Conservation (phyloP, 2,113 vertebrate genomes). For the Leptosomus discolor region DNA sequence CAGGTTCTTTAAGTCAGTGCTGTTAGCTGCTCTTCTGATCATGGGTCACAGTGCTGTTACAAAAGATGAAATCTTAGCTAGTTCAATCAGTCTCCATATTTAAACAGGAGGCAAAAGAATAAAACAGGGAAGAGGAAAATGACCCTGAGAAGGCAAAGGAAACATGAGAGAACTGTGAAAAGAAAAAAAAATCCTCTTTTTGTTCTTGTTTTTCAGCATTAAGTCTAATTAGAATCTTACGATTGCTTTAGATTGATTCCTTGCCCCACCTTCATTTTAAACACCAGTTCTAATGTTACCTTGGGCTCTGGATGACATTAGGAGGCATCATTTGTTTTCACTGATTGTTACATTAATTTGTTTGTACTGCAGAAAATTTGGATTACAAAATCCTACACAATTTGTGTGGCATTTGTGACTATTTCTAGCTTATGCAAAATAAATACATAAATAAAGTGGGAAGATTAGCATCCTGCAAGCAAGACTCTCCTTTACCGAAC, state of each 20-base stretch:
- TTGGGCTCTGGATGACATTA: background rate
- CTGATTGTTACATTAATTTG: background rate
- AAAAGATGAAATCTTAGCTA: background rate
- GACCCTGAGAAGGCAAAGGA: background rate
- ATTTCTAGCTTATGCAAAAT: background rate
- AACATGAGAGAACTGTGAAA: background rate
- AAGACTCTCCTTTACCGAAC: background rate
- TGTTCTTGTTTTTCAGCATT: background rate
- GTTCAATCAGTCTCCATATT: background rate
- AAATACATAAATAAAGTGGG: background rate
- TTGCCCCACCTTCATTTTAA: background rate
- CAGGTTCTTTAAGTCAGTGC: background rate
- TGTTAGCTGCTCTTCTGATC: slow-evolving; percentile 1
- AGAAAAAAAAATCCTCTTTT: background rate
- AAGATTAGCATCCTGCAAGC: background rate
- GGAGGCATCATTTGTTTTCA: background rate
- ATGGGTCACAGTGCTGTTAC: background rate
- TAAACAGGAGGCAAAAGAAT: background rate
- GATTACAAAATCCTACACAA: background rate
- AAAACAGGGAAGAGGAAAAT: background rate
- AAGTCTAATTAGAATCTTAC: background rate
- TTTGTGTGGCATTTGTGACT: background rate
- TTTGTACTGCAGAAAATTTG: background rate
- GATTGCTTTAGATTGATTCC: background rate
- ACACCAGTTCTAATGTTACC: background rate